Evolutionary conservation across 2,113 vertebrate genomes (phyloP), one percentile per base, ranked within the genome.

Genomic region (Turnix velox): DNA sequence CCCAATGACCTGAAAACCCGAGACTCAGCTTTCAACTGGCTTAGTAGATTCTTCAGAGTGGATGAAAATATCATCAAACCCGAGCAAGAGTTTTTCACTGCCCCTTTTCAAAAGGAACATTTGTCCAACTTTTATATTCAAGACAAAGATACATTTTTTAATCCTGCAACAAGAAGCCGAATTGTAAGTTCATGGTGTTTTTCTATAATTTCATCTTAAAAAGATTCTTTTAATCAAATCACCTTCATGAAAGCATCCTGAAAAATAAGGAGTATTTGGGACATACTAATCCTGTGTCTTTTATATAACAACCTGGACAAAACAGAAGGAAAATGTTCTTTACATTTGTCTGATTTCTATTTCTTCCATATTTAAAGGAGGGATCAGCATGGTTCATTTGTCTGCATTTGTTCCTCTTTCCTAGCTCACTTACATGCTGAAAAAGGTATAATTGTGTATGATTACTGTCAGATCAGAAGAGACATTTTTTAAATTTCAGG

Each of bases 31-130:
- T 98, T 98, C 92, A 97, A 91, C 92, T 98, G 96, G 97, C 96
- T 99, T 90, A 98, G 97, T 45, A 98, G 97, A 88, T 12, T 97
- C 91, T 99, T 99, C 93, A 98, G 95, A 61, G 98, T 98, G 71
- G 95, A 97, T 45, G 98, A 98, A 96, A 96, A 97, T 30, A 88
- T 98, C 92, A 99, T 99, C 96, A 96, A 93, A 42, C 98, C 98
- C 14, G 98, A 99, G 90, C 88, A 98, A 12, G 98, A 99, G 63
- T 99, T 96, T 96, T 99, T 99, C 96, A 99, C 98, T 3, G 98
- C 99, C 18, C 98, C 98, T 30, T 99, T 99, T 91, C 98, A 98
- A 97, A 99, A 98, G 86, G 91, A 97, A 25, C 97, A 96, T 16
- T 89, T 98, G 87, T 97, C 97, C 18, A 97, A 97, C 84, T 99